Evolutionary conservation across 2,113 vertebrate species (phyloP).

Genomic region (Rhea pennata): DNA sequence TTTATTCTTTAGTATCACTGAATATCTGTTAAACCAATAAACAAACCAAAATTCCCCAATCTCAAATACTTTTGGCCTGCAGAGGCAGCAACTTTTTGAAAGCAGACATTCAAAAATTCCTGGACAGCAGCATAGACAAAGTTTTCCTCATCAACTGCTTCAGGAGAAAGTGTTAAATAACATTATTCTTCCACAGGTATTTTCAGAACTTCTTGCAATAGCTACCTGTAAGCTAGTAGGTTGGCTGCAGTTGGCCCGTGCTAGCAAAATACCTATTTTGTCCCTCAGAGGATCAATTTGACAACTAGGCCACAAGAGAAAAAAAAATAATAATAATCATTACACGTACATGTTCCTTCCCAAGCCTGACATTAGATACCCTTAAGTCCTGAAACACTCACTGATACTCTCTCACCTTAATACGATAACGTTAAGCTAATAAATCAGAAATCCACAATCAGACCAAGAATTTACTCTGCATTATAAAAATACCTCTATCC

Average conservation of each 20-base stretch:
- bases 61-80: neutral
- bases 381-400: neutral
- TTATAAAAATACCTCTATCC: neutral
- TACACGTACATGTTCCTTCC: neutral
- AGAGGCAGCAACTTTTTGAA: neutral
- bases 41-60: neutral
- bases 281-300: neutral
- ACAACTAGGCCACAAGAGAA: neutral
- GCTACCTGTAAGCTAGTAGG: neutral
- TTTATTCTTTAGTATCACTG: neutral
- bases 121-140: neutral
- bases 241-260: neutral
- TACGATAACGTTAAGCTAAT: neutral
- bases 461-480: neutral
- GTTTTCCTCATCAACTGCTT: neutral
- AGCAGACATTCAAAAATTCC: neutral
- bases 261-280: neutral
- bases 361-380: neutral
- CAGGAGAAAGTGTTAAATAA: neutral
- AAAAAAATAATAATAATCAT: neutral
- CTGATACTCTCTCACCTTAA: neutral
- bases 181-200: neutral
- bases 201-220: neutral
- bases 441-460: neutral
- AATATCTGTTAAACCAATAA: neutral